Evolutionary conservation across 2,113 vertebrate genomes (phyloP), one percentile per base, ranked within the genome.

Genomic region (Sander vitreus): DNA sequence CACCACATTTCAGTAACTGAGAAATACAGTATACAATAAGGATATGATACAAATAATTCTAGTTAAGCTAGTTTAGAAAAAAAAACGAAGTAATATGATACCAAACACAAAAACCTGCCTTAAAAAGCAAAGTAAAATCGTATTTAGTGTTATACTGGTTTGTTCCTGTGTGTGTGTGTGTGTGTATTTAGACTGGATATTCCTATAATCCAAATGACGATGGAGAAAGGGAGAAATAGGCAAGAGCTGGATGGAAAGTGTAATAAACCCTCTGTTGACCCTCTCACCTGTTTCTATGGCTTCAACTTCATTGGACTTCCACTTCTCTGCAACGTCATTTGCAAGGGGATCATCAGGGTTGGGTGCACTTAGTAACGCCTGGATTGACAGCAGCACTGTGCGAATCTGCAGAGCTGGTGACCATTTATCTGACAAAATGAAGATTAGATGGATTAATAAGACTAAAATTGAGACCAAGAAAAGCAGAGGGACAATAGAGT

Each of bases 261-360:
- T 30, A 65, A 43, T 16, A 54, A 67, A 55, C 8, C 66, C 27
- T 3, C 19, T 0, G 21, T 10, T 67, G 33, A 69, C 30, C 16
- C 13, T 65, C 88, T 92, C 93, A 99, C 98, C 98, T 96, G 96
- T 99, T 95, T 98, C 97, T 97, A 99, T 99, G 96, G 98, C 98
- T 97, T 98, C 97, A 95, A 95, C 97, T 97, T 99, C 98, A 85
- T 96, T 98, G 95, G 94, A 95, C 96, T 99, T 99, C 98, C 98
- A 99, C 88, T 97, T 97, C 95, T 99, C 98, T 78, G 98, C 98
- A 93, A 99, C 98, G 84, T 99, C 98, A 78, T 99, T 99, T 93
- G 98, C 98, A 97, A 99, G 94, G 64, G 98, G 98, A 95, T 99
- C 98, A 75, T 99, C 98, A 89, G 98, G 98, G 90, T 99, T 99